Evolutionary conservation across 1,140 invertebrate species (phyloP), one percentile per base, ranked within the genome.

Genomic region (Adelges cooleyi): DNA sequence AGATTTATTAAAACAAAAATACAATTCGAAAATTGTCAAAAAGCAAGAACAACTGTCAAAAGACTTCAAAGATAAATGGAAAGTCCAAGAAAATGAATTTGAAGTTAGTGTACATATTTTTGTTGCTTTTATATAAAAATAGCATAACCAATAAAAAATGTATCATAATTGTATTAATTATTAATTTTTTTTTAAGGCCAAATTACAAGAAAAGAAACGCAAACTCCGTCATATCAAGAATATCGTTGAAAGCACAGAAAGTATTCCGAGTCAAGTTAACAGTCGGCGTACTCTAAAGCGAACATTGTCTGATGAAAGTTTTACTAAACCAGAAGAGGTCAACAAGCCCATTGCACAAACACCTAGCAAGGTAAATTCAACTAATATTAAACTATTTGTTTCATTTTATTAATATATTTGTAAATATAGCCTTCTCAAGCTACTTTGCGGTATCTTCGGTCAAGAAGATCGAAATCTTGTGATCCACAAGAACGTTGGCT

Each of bases 401-500:
- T 6, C 29, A 33, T 33, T 33, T 33, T 6, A 6, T 33, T 5
- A 33, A 5, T 6, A 33, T n/a, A n/a, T n/a, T n/a, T 33, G 5
- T 11, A 33, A 33, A 6, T 33, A 33, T 38, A 65, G 46, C 62
- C 48, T 3, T 51, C 62, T 6, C 36, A 51, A 62, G 42, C 25
- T 8, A 48, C 42, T 18, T 33, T 62, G 22, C 23, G 13, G 17
- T 48, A 62, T 22, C 22, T 62, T 27, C 56, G 42, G 10, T 62
- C 56, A 46, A 48, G 56, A 15, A 22, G 91, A 42, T 92, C 90
- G 0, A 80, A 86, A 38, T 93, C 90, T 8, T 62, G 84, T 83
- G 4, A 83, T 83, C 36, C 66, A 29, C 78, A 75, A 8, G 84
- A 86, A 68, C 80, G 85, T 17, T 96, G 94, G 91, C 77, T 98